Evolutionary conservation across 1,140 invertebrate species (phyloP).

Genomic region (Archegozetes longisetosus): DNA sequence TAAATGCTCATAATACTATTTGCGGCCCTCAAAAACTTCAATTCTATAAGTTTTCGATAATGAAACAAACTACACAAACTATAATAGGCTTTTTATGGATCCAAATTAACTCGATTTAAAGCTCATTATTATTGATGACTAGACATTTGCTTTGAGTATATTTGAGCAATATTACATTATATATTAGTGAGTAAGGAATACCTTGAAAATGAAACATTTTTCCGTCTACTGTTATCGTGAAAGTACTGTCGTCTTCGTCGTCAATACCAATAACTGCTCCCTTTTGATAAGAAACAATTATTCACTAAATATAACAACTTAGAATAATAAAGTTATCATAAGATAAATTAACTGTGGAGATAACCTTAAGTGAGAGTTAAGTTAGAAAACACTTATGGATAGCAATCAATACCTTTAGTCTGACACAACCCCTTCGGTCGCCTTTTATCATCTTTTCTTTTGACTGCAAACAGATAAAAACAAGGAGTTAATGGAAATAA

Average conservation of each 20-base stretch:
- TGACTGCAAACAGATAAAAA: slow-evolving; percentile 54
- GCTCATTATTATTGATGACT: too few species aligned
- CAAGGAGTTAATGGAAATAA: slow-evolving; percentile 8
- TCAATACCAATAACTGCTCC: slow-evolving; percentile 96
- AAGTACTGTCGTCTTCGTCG: slow-evolving; percentile 96
- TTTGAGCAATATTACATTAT: too few species aligned
- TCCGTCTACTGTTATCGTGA: slow-evolving; percentile 95
- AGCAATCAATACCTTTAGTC: slow-evolving; percentile 40
- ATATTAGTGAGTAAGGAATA: slow-evolving; percentile 20
- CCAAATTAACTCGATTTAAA: too few species aligned
- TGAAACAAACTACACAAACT: too few species aligned
- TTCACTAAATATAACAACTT: too few species aligned
- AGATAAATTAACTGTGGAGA: too few species aligned
- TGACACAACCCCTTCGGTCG: slow-evolving; percentile 83
- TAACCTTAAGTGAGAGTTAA: background rate
- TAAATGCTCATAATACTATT: too few species aligned
- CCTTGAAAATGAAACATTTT: slow-evolving; percentile 97
- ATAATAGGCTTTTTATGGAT: too few species aligned
- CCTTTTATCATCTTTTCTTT: slow-evolving; percentile 98
- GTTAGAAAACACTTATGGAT: background rate
- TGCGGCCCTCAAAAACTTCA: too few species aligned
- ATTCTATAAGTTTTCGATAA: too few species aligned
- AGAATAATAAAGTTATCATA: too few species aligned
- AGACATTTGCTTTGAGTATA: too few species aligned
- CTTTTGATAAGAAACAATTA: slow-evolving; percentile 25